Evolutionary conservation across 2,888 invertebrate species (phyloP), one percentile per base, ranked within the genome.

Genomic region (Sminthurinus aureus): DNA sequence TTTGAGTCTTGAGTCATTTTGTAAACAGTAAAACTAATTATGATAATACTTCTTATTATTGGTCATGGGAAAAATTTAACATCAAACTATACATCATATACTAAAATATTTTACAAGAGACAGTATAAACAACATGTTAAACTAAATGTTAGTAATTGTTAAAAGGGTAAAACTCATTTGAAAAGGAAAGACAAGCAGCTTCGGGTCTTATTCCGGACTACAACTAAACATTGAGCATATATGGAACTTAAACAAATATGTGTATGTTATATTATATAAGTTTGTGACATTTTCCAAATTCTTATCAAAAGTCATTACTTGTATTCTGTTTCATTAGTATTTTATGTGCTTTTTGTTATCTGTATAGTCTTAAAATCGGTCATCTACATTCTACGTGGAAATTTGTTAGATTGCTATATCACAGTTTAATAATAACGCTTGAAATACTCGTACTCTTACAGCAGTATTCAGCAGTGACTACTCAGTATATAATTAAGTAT

Each of bases 171-270:
- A 51, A n/a, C 18, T n/a, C 15, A 69, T 69, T 66, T 79, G 67
- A 50, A 67, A 79, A 69, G 79, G 69, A 79, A 79, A 79, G 79
- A 79, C 79, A 79, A 79, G 76, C 75, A 80, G 81, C 77, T 58
- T 76, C 52, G 81, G 83, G 83, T 81, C 58, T 80, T 38, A 4
- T 77, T 83, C 77, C 77, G 58, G 80, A n/a, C 83, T 38, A 38
- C 80, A 78, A 15, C 78, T 79, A 79, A 79, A 79, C 79, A 79
- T 64, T 66, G 74, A 81, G 75, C 67, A 69, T 64, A 64, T 64
- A 64, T 64, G n/a, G 13, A 18, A 64, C 9, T 13, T 64, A 64
- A 64, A 64, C n/a, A 64, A 18, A 64, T 64, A 64, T 64, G n/a
- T 64, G 13, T 64, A 64, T 64, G 0, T 38, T 38, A 38, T 64